Evolutionary conservation across 2,113 vertebrate genomes (phyloP).

Genomic region (Typhlomys cinereus): DNA sequence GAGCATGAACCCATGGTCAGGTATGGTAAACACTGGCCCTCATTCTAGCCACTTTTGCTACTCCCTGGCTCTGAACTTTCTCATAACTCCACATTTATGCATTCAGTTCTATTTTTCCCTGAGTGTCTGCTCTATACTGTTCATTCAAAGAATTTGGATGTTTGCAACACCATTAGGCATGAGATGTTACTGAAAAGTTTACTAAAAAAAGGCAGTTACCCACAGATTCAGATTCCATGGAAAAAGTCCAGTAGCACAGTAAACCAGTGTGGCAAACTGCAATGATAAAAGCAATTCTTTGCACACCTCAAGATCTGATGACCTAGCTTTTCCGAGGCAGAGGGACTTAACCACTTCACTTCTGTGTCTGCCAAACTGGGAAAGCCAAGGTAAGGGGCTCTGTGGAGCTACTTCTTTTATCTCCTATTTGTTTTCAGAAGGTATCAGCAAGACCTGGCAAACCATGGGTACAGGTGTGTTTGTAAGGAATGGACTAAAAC

Average conservation of each 20-base stretch:
- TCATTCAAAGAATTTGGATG: background rate
- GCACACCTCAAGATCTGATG: background rate
- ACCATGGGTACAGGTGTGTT: no score
- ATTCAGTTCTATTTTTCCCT: background rate
- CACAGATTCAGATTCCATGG: no score
- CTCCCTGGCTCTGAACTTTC: background rate
- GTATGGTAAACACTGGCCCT: background rate
- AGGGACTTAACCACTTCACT: no score
- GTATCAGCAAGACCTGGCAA: background rate
- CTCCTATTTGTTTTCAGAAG: background rate
- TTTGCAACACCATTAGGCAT: background rate
- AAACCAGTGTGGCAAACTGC: no score
- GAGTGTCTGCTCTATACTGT: background rate
- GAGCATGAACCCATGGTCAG: background rate
- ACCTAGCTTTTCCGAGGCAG: background rate
- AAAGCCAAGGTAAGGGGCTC: background rate
- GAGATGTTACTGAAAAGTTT: no score
- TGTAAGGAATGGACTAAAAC: background rate
- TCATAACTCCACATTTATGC: background rate
- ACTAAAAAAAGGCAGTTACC: no score
- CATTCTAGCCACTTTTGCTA: background rate
- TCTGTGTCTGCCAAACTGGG: no score
- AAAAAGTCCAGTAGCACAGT: no score
- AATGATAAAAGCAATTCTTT: no score
- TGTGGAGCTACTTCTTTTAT: background rate